phyloP scores from a whole-genome alignment of 2,113 vertebrate genomes.

The Hepsetus odoe region DNA sequence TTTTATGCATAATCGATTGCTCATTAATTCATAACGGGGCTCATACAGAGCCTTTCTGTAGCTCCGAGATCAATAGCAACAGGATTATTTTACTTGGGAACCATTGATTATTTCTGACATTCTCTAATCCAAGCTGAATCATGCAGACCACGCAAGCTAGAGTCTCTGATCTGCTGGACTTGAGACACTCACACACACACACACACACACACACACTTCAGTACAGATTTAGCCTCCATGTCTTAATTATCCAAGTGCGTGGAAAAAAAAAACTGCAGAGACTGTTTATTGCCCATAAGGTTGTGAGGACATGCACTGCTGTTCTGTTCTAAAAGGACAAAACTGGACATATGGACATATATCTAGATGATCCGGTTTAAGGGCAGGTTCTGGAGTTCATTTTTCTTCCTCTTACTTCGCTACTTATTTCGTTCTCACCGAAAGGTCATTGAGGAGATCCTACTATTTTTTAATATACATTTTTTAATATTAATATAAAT shows the following conservation, averaged over 20 bases:
- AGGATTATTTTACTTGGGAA: slow-evolving; percentile 51
- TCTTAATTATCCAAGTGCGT: slow-evolving; percentile 37
- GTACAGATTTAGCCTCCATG: slow-evolving; percentile 2
- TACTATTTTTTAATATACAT: background rate
- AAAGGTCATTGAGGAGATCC: background rate
- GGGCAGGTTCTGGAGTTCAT: slow-evolving; percentile 45
- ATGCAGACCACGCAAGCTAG: slow-evolving; percentile 5
- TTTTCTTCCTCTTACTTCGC: slow-evolving; percentile 14
- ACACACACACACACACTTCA: background rate
- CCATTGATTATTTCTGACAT: slow-evolving; percentile 49
- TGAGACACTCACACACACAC: slow-evolving; percentile 10
- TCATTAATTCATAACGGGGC: slow-evolving; percentile 50
- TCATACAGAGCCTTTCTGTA: slow-evolving; percentile 48
- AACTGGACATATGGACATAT: background rate
- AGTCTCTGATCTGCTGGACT: slow-evolving; percentile 36
- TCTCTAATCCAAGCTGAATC: slow-evolving; percentile 49
- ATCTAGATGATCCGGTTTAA: background rate
- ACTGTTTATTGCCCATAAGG: slow-evolving; percentile 13
- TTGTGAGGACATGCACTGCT: background rate
- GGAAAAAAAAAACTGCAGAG: slow-evolving; percentile 25
- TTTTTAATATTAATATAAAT: no score
- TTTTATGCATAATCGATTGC: slow-evolving; percentile 41
- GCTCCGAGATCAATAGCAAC: slow-evolving; percentile 47
- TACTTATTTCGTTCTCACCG: background rate
- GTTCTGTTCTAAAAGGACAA: background rate